phyloP scores from a whole-genome alignment of 2,888 invertebrate species.

The Apantesis nais region DNA sequence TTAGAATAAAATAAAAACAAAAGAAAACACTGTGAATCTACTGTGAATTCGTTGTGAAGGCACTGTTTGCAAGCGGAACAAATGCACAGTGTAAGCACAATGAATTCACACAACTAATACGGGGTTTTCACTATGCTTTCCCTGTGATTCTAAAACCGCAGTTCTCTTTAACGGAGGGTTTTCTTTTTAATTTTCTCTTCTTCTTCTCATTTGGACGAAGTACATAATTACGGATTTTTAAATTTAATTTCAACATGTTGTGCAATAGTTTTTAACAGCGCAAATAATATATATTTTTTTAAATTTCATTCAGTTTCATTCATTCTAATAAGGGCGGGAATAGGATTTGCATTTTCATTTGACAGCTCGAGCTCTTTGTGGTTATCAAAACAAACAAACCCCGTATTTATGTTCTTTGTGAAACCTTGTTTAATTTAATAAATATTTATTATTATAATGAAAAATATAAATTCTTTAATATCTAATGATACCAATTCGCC shows the following conservation, averaged over 20 bases:
- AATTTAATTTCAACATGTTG: background rate
- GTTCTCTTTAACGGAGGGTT: too few species aligned
- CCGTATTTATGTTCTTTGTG: background rate
- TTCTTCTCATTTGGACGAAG: too few species aligned
- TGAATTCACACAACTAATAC: too few species aligned
- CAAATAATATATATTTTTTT: background rate
- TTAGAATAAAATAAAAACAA: too few species aligned
- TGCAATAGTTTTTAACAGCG: background rate
- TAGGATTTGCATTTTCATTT: conserved; percentile 10
- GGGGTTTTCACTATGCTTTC: too few species aligned
- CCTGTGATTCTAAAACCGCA: too few species aligned
- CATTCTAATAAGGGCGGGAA: conserved; percentile 44
- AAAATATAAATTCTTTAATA: conserved; percentile 62
- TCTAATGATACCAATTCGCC: conserved; percentile 64
- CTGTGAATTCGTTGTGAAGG: too few species aligned
- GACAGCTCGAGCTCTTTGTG: background rate
- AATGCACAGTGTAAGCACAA: too few species aligned
- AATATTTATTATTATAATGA: conserved; percentile 53
- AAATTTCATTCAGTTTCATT: conserved; percentile 9
- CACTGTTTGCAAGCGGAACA: too few species aligned
- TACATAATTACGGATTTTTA: background rate
- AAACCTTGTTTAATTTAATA: background rate
- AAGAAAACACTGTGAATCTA: too few species aligned
- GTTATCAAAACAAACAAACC: background rate
- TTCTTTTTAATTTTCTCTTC: too few species aligned